A percentile compares a stretch with the other conserved stretches of the same genome.
Evolutionary conservation across 2,113 vertebrate species (phyloP).

Genomic region (Lates calcarifer): DNA sequence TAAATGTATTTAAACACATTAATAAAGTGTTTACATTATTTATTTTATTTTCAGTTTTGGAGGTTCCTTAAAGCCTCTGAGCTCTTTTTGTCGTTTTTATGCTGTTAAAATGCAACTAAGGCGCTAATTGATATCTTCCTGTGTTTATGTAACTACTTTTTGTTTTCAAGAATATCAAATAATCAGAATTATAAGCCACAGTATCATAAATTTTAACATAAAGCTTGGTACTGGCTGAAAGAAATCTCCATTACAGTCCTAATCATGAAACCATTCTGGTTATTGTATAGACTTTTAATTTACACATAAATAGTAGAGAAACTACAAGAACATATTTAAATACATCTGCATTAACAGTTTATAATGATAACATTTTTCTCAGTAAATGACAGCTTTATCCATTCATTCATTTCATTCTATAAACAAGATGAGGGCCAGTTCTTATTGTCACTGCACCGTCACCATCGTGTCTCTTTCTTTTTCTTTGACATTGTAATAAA

Average conservation of each 20-base stretch:
- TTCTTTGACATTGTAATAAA: conserved; percentile 74
- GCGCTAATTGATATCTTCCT: background rate
- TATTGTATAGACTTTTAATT: conserved; percentile 92
- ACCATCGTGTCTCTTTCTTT: conserved; percentile 54
- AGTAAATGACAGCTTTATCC: conserved; percentile 76
- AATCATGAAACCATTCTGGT: conserved; percentile 27
- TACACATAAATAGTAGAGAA: conserved; percentile 99
- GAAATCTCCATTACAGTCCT: background rate
- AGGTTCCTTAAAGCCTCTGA: background rate
- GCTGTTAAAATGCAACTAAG: background rate
- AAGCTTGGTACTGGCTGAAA: background rate
- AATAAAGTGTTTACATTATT: background rate
- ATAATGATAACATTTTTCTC: conserved; percentile 84
- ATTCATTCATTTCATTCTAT: conserved; percentile 90
- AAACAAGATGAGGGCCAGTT: conserved; percentile 88
- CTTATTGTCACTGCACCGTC: conserved; percentile 78
- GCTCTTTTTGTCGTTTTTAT: background rate
- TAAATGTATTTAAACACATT: no score
- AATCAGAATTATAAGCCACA: background rate
- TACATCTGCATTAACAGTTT: conserved; percentile 94
- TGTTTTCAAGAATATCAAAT: background rate
- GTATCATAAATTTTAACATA: background rate
- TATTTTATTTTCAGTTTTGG: background rate
- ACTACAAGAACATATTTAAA: conserved; percentile 97
- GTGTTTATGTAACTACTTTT: background rate